These are phyloP conservation scores for Ellobium chinense DNA, from an alignment of 2,888 invertebrate genomes.

Conservation along the genomic window DNA sequence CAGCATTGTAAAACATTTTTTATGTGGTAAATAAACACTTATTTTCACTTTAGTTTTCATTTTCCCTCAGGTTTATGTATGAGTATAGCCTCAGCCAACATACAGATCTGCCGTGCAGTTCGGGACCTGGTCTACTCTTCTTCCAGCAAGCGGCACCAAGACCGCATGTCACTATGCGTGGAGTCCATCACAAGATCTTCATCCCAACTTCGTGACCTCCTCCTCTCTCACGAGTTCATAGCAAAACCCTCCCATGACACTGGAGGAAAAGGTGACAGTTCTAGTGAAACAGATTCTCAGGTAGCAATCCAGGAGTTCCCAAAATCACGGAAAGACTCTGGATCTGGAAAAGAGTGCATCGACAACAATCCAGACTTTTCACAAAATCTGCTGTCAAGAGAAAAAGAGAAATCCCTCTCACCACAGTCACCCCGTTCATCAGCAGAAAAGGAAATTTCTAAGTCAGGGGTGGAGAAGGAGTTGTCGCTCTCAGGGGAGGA, in stretches of 20 bases:
- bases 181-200: constrained; percentile 63
- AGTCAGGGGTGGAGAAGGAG: not conserved
- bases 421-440: constrained; percentile 3
- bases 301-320: not conserved
- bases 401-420: not conserved
- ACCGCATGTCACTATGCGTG: constrained; percentile 61
- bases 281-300: not conserved
- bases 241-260: not conserved
- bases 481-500: not conserved
- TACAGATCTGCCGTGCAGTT: constrained; percentile 74
- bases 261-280: not conserved
- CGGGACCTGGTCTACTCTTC: constrained; percentile 69
- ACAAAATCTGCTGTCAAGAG: not conserved
- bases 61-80: constrained; percentile 72
- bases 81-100: constrained; percentile 76
- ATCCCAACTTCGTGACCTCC: constrained; percentile 59
- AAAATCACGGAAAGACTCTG: not conserved
- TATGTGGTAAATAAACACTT: too few relatives aligned
- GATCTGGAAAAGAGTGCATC: not conserved
- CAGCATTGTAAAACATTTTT: too few relatives aligned
- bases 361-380: not conserved
- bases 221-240: constrained; percentile 55
- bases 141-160: constrained; percentile 57
- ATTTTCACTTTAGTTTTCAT: too few relatives aligned
- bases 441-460: not conserved